These are phyloP conservation scores for Falco novaeseelandiae DNA, from an alignment of 2,797 vertebrate genomes.

Conservation along the genomic window DNA sequence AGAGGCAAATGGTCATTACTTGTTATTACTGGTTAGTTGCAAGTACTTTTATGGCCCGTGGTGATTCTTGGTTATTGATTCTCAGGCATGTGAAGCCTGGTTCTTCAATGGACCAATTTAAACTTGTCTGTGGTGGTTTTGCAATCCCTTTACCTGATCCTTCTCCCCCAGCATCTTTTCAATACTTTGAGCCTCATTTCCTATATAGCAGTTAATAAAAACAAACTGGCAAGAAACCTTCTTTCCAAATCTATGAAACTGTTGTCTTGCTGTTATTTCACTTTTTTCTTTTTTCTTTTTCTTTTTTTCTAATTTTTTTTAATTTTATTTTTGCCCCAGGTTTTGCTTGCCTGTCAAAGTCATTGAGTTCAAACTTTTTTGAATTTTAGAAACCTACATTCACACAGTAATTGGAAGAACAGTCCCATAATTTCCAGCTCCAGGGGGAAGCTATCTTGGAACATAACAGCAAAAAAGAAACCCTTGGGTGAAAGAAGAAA, in stretches of 20 bases:
- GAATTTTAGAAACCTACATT: conserved; percentile 37
- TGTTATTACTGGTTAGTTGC: neutral
- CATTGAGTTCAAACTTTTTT: conserved; percentile 34
- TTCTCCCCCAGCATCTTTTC: conserved; percentile 63
- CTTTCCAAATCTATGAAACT: conserved; percentile 65
- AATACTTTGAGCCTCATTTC: conserved; percentile 76
- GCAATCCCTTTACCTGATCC: conserved; percentile 58
- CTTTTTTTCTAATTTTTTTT: too few species aligned
- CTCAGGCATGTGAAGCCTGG: conserved; percentile 4
- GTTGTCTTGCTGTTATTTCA: conserved; percentile 66
- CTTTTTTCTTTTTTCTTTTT: neutral
- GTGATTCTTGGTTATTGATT: conserved; percentile 36
- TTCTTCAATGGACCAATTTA: conserved; percentile 47
- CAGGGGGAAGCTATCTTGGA: neutral
- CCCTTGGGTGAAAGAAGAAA: conserved; percentile 2
- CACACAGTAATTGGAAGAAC: conserved; percentile 43
- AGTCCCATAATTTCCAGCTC: conserved; percentile 48
- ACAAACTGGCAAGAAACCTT: conserved; percentile 62
- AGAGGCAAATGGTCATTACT: neutral
- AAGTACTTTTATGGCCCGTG: neutral
- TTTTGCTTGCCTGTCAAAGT: conserved; percentile 65
- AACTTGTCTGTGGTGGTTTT: conserved; percentile 57
- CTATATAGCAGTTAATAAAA: conserved; percentile 79
- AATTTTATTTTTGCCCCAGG: neutral
- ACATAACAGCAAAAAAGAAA: neutral